Conservation (phyloP, 2,888 invertebrate species). For the Hirtodrosophila duncani region DNA sequence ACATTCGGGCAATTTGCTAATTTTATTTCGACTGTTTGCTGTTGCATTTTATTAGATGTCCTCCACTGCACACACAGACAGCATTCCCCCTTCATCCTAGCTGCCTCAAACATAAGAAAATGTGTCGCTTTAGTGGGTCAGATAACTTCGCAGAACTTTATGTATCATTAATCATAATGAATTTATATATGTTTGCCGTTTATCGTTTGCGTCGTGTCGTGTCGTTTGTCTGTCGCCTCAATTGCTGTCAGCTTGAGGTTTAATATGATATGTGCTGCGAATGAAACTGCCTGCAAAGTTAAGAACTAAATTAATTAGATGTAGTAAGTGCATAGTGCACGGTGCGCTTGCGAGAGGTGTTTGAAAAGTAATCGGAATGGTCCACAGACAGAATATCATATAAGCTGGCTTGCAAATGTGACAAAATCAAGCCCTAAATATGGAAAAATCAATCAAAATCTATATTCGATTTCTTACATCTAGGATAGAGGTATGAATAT, state of each 20-base stretch:
- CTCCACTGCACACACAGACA: not conserved
- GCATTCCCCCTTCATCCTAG: too few relatives aligned
- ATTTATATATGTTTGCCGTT: slow-evolving; percentile 23
- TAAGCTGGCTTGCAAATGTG: too few relatives aligned
- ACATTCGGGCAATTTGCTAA: slow-evolving; percentile 71
- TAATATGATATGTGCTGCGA: slow-evolving; percentile 1
- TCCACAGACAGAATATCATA: too few relatives aligned
- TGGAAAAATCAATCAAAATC: too few relatives aligned
- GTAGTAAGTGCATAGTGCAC: too few relatives aligned
- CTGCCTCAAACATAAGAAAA: slow-evolving; percentile 20
- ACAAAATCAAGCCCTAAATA: too few relatives aligned
- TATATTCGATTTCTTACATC: too few relatives aligned
- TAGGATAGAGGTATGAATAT: too few relatives aligned
- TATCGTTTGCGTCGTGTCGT: too few relatives aligned
- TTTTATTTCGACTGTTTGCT: slow-evolving; percentile 49
- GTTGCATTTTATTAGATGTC: slow-evolving; percentile 21
- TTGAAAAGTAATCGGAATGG: too few relatives aligned
- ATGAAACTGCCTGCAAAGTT: slow-evolving; percentile 18
- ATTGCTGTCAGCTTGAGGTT: slow-evolving; percentile 36
- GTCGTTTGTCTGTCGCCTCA: slow-evolving; percentile 11
- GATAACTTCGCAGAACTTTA: slow-evolving; percentile 20
- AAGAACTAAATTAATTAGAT: slow-evolving; percentile 59
- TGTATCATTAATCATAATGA: slow-evolving; percentile 64
- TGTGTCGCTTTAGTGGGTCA: slow-evolving; percentile 45
- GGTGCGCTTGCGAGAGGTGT: too few relatives aligned